Base-by-base conservation (phyloP, 2,888 invertebrate species). In the Leptopilina drosophilae region DNA sequence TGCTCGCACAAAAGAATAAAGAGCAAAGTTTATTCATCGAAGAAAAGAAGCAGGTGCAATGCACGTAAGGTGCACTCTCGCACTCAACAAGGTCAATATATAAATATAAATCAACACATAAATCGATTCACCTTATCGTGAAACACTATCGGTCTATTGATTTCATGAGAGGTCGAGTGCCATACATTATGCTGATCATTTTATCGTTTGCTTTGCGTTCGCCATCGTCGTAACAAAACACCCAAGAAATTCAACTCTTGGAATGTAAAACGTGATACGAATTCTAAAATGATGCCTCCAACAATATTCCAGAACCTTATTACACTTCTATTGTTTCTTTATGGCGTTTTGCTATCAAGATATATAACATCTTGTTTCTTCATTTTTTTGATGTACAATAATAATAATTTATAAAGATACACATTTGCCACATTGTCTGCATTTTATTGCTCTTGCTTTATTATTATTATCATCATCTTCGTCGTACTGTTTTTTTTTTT, bases 121-220 rank as follows among this genome's bases (percentile, higher is more conserved):
- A 73, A 59, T 73, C 73, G 53, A 73, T 73, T 33, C 73, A 53
- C 40, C 56, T 73, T 73, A 73, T 73, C 73, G 40, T 40, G 56
- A 73, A 56, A 73, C 40, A 40, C n/a, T 73, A 73, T 73, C 73
- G 5, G 56, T 73, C 56, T 73, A 73, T 73, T 73, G 73, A 73
- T 73, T 73, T 73, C 56, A 73, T 59, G 56, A 73, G 56, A 73
- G 73, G 56, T 73, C 73, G 73, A 53, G 56, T 73, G 40, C 40
- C 73, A 11, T 53, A 59, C 56, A 73, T 73, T 59, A 73, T 73
- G 73, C 73, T 73, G 73, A 73, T 73, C 73, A 73, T 73, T 56
- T 73, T 59, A 56, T 73, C 56, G 56, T 73, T 49, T 59, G 40
- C n/a, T 56, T 73, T 73, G 56, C 73, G 8, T 15, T 73, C 15